A percentile compares a stretch with the other conserved stretches of the same genome.
These are phyloP conservation scores for Corythaixoides concolor DNA, from an alignment of 2,113 vertebrate species.

Conservation along the genomic window DNA sequence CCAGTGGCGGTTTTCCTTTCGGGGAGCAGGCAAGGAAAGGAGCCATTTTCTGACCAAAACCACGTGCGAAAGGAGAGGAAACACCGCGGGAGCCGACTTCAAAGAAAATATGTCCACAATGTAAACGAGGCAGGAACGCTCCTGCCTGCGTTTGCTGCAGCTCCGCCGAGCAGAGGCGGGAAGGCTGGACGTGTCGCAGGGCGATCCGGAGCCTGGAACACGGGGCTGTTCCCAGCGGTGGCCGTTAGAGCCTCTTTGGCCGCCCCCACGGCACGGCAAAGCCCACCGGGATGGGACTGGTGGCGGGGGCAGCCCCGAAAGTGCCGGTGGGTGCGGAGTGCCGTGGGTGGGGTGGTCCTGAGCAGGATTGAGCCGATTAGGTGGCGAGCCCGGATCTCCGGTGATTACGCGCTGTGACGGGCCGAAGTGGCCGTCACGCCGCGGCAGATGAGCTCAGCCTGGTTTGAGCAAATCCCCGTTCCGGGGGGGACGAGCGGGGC, in stretches of 20 bases:
- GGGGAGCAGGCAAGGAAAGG: background rate
- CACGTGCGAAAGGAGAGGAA: background rate
- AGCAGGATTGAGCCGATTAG: background rate
- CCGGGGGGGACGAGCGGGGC: accelerated
- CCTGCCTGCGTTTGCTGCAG: background rate
- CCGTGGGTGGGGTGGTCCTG: background rate
- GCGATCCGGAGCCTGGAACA: background rate
- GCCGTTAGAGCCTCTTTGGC: accelerated
- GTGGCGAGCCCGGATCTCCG: background rate
- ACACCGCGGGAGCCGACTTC: background rate
- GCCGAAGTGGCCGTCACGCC: background rate
- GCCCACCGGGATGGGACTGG: background rate
- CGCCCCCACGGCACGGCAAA: background rate
- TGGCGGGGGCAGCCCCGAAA: background rate
- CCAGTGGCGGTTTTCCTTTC: background rate
- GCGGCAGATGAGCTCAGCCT: background rate
- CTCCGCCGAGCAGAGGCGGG: background rate
- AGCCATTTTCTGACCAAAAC: background rate
- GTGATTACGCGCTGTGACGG: background rate
- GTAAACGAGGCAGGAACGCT: constrained; percentile 4
- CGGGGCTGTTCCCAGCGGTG: accelerated
- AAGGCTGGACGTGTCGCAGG: background rate
- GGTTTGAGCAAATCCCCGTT: background rate
- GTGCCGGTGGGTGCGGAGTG: accelerated
- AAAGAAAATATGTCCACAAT: constrained; percentile 32